phyloP scores from a whole-genome alignment of 2,888 invertebrate genomes.

The Archips crataeganus region DNA sequence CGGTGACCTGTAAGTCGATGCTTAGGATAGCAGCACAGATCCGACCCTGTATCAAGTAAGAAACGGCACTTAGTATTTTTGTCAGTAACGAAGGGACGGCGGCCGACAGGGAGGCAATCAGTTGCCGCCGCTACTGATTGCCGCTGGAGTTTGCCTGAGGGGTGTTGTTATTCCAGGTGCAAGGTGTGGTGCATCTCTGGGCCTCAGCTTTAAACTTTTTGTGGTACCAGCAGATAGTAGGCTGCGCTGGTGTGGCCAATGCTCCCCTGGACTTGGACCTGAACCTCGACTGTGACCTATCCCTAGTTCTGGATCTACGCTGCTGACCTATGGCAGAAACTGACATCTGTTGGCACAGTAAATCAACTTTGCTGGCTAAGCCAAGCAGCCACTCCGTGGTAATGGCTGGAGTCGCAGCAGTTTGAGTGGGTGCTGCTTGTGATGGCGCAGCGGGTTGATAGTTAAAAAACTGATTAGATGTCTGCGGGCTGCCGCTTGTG shows the following conservation, averaged over 20 bases:
- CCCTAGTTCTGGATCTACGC: not conserved
- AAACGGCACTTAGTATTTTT: slow-evolving; percentile 9
- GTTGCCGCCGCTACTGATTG: slow-evolving; percentile 44
- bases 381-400: not conserved
- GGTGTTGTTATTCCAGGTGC: slow-evolving; percentile 23
- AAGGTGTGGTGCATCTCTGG: slow-evolving; percentile 17
- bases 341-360: not conserved
- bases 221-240: slow-evolving; percentile 8
- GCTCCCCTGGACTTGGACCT: not conserved
- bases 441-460: not conserved
- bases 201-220: not conserved
- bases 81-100: slow-evolving; percentile 44
- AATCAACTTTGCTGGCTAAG: not conserved
- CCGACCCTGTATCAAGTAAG: too few species aligned
- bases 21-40: too few species aligned
- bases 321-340: not conserved
- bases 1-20: too few species aligned
- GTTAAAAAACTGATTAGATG: not conserved
- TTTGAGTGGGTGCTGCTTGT: not conserved
- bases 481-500: not conserved
- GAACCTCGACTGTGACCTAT: not conserved
- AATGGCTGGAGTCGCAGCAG: not conserved
- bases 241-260: not conserved
- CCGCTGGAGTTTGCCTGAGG: slow-evolving; percentile 26
- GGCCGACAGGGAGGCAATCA: slow-evolving; percentile 34